A percentile compares a stretch with the other conserved stretches of the same genome.
phyloP scores from a whole-genome alignment of 1,140 invertebrate genomes.

The Philopotamus ludificatus region DNA sequence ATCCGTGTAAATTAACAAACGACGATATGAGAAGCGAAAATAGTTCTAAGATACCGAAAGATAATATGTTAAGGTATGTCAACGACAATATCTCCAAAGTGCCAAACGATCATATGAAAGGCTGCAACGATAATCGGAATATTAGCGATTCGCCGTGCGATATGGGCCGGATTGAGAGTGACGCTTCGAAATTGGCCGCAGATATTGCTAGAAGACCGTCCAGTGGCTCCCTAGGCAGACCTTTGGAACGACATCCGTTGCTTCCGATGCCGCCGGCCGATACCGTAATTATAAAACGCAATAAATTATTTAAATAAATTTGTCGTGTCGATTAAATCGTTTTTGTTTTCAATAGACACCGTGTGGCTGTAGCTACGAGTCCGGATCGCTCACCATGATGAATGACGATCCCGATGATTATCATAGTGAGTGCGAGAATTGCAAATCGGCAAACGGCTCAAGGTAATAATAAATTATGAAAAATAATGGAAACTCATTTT shows the following conservation, averaged over 20 bases:
- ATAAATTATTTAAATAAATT: conserved; percentile 3
- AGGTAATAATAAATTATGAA: conserved; percentile 43
- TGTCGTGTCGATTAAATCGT: conserved; percentile 3
- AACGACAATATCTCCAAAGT: conserved; percentile 32
- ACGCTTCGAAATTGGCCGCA: conserved; percentile 7
- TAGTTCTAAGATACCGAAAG: conserved; percentile 32
- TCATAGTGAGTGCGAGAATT: conserved; percentile 80
- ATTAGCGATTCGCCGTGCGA: conserved; percentile 29
- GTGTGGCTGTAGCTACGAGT: conserved; percentile 53
- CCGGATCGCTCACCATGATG: conserved; percentile 43
- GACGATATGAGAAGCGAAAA: conserved; percentile 13
- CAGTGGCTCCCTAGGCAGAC: conserved; percentile 29
- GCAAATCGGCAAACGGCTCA: conserved; percentile 69
- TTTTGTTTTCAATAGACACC: conserved; percentile 47
- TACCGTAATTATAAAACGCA: conserved; percentile 23
- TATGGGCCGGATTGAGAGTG: conserved; percentile 20
- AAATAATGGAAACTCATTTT: no score
- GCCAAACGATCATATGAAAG: conserved; percentile 26
- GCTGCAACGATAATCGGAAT: conserved; percentile 24
- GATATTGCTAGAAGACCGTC: conserved; percentile 35
- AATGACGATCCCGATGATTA: conserved; percentile 68
- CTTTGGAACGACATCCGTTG: conserved; percentile 37
- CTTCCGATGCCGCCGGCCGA: conserved; percentile 37
- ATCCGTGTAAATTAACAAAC: background rate
- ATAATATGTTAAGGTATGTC: conserved; percentile 34